A percentile compares a stretch with the other conserved stretches of the same genome.
Evolutionary conservation across 2,888 invertebrate species (phyloP).

Genomic region (Apamea anceps): DNA sequence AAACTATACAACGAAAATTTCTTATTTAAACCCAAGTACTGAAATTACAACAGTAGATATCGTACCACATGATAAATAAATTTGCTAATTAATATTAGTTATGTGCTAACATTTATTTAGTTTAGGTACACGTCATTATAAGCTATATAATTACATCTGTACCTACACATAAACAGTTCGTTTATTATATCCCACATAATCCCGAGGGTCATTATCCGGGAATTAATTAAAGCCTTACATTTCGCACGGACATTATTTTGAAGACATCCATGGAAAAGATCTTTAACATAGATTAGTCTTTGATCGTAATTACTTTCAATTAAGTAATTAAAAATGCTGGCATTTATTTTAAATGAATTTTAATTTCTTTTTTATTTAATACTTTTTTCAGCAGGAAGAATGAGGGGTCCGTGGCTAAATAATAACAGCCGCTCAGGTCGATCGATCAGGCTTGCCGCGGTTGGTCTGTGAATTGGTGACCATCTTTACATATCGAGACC

Average conservation of each 20-base stretch:
- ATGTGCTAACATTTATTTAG: slow-evolving; percentile 10
- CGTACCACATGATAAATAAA: background rate
- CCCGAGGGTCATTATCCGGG: slow-evolving; percentile 46
- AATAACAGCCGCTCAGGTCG: too few species aligned
- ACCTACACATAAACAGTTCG: slow-evolving; percentile 16
- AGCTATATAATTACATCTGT: slow-evolving; percentile 35
- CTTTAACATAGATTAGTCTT: slow-evolving; percentile 24
- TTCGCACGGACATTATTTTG: slow-evolving; percentile 34
- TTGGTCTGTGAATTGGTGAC: too few species aligned
- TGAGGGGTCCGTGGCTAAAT: background rate
- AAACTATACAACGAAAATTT: background rate
- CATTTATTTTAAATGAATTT: background rate
- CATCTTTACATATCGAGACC: too few species aligned
- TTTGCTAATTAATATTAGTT: slow-evolving; percentile 2
- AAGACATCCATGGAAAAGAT: slow-evolving; percentile 23
- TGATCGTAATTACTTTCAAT: background rate
- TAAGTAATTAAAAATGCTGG: background rate
- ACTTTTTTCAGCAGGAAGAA: background rate
- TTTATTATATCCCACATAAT: slow-evolving; percentile 51
- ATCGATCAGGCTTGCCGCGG: too few species aligned
- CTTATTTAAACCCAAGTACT: background rate
- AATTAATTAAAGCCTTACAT: slow-evolving; percentile 59
- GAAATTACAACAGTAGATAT: background rate
- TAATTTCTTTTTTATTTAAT: background rate
- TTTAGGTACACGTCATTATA: background rate